Base-by-base conservation (phyloP, 37 sponge, comb jelly and placozoan species). In the Theonella swinhoei region DNA sequence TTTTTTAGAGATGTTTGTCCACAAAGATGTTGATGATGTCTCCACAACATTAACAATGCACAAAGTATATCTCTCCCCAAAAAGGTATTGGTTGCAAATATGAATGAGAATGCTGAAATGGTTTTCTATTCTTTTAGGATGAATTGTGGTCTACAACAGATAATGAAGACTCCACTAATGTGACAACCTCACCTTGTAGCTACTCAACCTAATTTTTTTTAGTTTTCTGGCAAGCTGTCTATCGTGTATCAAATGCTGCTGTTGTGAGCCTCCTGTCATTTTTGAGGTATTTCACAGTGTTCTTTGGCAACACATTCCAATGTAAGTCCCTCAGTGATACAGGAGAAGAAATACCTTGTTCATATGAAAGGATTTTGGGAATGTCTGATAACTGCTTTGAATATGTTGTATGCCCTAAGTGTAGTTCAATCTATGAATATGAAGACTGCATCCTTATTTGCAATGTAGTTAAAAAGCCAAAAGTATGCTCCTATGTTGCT, bases 391-490 rank as follows among this genome's bases (percentile, higher is more conserved):
- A 79, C 19, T 76, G 63, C 30, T 59, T 80, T 4, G 58, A 83
- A 37, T 89, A 83, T 64, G 84, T 83, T 54, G 90, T 89, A 14
- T 84, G 90, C 41, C 81, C 85, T 14, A 84, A 81, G 42, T 90
- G 91, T 59, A 33, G 75, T 39, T 79, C 91, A 1, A 11, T 89
- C 3, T 89, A 89, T 80, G 29, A 66, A 11, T 80, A 74, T 69
- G 77, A 84, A 14, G 64, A 80, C 59, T 90, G 91, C 54, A 25
- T 87, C 11, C 54, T 17, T 17, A 14, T 47, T 17, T 25, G 38
- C 1, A 74, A 23, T 58, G 85, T 81, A 11, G 24, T 68, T 63
- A 73, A 40, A 26, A 36, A 25, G 0, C 43, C 91, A 4, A 86
- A 47, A 47, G 7, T 47, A 47, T 91, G 91, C 65, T 72, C 68